These are phyloP conservation scores for Labeo catla DNA, from an alignment of 2,113 vertebrate species.

Conservation along the genomic window DNA sequence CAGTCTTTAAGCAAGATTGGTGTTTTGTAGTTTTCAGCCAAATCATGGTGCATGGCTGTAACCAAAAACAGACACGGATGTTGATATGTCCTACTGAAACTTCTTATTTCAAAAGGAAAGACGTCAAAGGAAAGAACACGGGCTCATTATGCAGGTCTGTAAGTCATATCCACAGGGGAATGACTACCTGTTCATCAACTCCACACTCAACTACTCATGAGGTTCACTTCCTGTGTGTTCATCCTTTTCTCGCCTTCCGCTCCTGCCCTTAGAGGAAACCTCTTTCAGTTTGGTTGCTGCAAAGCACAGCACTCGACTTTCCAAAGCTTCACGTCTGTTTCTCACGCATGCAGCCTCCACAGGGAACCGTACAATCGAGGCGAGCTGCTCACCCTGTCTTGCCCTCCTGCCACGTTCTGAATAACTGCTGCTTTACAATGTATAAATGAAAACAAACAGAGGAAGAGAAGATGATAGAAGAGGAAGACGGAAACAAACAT, in stretches of 20 bases:
- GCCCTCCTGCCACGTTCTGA: constrained; percentile 22
- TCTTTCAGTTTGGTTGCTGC: background rate
- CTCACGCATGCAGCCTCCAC: constrained; percentile 12
- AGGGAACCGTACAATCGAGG: background rate
- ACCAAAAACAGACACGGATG: background rate
- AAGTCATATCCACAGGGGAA: background rate
- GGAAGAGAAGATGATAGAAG: background rate
- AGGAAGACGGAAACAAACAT: background rate
- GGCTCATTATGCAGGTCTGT: background rate
- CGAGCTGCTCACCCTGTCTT: background rate
- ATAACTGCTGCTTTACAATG: background rate
- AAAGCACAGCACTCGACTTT: constrained; percentile 17
- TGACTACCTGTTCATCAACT: background rate
- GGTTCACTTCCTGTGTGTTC: constrained; percentile 46
- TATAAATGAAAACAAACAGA: constrained; percentile 27
- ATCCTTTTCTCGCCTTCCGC: constrained; percentile 59
- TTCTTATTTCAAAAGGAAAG: background rate
- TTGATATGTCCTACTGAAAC: background rate
- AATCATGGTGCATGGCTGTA: background rate
- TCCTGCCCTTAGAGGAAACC: constrained; percentile 62
- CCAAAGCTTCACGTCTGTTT: constrained; percentile 14
- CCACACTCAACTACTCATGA: background rate
- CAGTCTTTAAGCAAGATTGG: background rate
- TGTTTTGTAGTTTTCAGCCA: background rate
- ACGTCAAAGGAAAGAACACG: background rate